phyloP scores from a whole-genome alignment of 2,888 invertebrate species.

The Lydus trimaculatus region DNA sequence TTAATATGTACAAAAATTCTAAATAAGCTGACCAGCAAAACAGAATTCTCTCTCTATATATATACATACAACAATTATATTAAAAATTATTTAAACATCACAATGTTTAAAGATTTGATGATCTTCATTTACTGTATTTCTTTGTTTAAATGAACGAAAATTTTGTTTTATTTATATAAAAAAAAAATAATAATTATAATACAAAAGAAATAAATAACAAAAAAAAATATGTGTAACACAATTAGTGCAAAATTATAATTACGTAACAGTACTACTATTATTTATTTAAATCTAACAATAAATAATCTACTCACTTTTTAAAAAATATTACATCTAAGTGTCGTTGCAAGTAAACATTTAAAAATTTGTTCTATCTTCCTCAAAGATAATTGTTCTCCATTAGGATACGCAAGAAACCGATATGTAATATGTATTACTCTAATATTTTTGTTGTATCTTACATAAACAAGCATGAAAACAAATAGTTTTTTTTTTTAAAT shows the following conservation, averaged over 20 bases:
- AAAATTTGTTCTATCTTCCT: constrained; percentile 25
- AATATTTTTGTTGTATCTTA: background rate
- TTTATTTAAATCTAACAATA: constrained; percentile 31
- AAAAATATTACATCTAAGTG: constrained; percentile 46
- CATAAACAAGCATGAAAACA: background rate
- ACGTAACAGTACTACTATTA: constrained; percentile 22
- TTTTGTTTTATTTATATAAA: constrained; percentile 16
- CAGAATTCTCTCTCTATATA: constrained; percentile 1
- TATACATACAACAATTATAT: constrained; percentile 19
- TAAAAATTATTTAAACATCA: constrained; percentile 20
- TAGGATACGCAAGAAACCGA: background rate
- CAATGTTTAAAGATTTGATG: constrained; percentile 16
- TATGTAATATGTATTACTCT: background rate
- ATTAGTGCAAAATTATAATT: constrained; percentile 28
- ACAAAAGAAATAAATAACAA: constrained; percentile 23
- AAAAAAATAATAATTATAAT: constrained; percentile 16
- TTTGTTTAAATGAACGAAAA: constrained; percentile 13
- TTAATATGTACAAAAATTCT: constrained; percentile 22
- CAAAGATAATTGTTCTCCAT: background rate
- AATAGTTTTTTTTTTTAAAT: background rate
- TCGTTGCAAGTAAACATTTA: constrained; percentile 49
- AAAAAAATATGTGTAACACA: constrained; percentile 23
- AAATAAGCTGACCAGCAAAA: constrained; percentile 12
- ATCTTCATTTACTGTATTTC: background rate
- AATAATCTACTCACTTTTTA: constrained; percentile 38